Percentiles rank a stretch among this genome's conserved stretches.
Conservation (phyloP, 2,888 invertebrate genomes). For the Leptothorax acervorum region DNA sequence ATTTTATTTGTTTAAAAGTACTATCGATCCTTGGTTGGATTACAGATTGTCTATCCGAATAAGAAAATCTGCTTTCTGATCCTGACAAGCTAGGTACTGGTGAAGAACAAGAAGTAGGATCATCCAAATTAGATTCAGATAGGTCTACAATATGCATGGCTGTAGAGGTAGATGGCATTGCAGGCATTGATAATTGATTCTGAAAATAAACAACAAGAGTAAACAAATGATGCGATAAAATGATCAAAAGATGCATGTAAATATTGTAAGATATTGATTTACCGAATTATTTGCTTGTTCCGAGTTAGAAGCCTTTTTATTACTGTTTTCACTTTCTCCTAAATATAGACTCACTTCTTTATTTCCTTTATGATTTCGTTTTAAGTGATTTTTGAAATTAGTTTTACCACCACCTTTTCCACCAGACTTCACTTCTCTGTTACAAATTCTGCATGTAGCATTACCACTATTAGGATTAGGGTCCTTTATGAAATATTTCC, state of each 20-base stretch:
- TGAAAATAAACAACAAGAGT: constrained; percentile 28
- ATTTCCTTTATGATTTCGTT: constrained; percentile 22
- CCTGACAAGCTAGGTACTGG: background rate
- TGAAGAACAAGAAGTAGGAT: background rate
- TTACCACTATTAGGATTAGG: background rate
- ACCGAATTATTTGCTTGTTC: constrained; percentile 18
- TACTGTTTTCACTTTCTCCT: background rate
- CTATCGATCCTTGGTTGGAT: background rate
- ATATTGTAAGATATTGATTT: constrained; percentile 15
- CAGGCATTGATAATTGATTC: background rate
- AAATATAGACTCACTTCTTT: constrained; percentile 11
- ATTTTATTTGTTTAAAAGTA: constrained; percentile 32
- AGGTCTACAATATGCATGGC: background rate
- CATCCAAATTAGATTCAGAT: background rate
- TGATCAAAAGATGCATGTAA: background rate
- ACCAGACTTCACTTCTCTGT: constrained; percentile 30
- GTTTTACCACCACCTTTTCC: constrained; percentile 40
- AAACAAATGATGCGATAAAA: constrained; percentile 23
- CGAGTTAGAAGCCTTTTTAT: background rate
- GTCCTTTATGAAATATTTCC: constrained; percentile 25
- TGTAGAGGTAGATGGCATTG: background rate
- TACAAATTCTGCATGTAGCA: constrained; percentile 42
- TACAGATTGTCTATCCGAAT: background rate
- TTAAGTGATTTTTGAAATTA: constrained; percentile 37
- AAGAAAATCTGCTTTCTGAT: constrained; percentile 12